Base-by-base conservation (phyloP, 2,113 vertebrate genomes). In the Globicephala melas region DNA sequence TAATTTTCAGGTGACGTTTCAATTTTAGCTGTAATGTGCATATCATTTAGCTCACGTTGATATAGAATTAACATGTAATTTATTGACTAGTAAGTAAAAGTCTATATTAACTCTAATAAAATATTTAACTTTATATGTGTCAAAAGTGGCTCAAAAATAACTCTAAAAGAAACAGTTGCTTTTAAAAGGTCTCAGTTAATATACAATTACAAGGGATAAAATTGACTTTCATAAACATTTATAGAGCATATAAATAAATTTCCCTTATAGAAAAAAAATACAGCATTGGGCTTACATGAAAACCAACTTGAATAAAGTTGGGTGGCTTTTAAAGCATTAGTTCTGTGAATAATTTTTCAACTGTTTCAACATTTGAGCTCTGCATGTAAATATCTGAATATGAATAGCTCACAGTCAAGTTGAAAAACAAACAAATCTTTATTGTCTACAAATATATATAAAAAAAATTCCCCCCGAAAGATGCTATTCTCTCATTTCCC, bases 401-500 rank as follows among this genome's bases (percentile, higher is more conserved):
- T 58, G 44, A 87, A 97, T 3, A 95, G 81, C 94, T 96, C 89
- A 95, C 86, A 93, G 36, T 98, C 89, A 97, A 96, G 68, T 2
- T 98, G 98, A 92, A 96, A 97, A 98, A 98, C 80, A 97, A 98
- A 97, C n/a, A 96, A 85, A 98, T 82, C 58, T 98, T 98, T 98
- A 98, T 98, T 98, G 95, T 97, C 87, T 97, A 98, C 97, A 98
- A 98, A 98, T 98, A 98, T 98, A 99, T 98, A 98, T 98, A 98
- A 96, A 95, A 92, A 92, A 67, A 68, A 2, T 2, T 3, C 12
- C 77, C 85, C 60, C 50, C 50, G 26, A 83, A 97, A 97, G 87
- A 95, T 65, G 62, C 99, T 99, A 99, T 98, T 99, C 99, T 98
- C 99, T 99, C 99, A 99, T 99, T 98, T 99, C 99, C 97, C 99